These are phyloP conservation scores for Apogon talboti DNA, from an alignment of 2,797 vertebrate species.

Conservation along the genomic window DNA sequence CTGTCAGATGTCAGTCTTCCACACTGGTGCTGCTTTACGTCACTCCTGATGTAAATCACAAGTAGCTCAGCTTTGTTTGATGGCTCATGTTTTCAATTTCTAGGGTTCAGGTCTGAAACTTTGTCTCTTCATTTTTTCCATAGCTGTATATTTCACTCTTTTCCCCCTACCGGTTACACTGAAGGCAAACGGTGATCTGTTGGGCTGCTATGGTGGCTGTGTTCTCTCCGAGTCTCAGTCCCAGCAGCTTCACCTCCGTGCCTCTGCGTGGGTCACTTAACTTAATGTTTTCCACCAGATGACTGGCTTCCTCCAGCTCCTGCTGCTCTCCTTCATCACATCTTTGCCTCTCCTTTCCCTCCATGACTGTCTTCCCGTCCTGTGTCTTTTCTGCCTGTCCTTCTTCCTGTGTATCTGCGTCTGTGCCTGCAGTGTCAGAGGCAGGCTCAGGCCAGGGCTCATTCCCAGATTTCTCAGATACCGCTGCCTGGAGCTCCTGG, in stretches of 20 bases:
- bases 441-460: background rate
- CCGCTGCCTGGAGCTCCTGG: conserved; percentile 82
- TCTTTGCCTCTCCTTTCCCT: conserved; percentile 32
- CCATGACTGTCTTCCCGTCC: conserved; percentile 19
- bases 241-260: conserved; percentile 85
- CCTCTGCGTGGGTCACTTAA: conserved; percentile 81
- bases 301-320: conserved; percentile 48
- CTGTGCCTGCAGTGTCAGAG: conserved; percentile 6
- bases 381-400: conserved; percentile 20
- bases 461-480: conserved; percentile 59
- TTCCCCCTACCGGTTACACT: conserved; percentile 81
- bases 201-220: conserved; percentile 80
- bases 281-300: conserved; percentile 81
- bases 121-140: too few relatives aligned
- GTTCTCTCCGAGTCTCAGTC: conserved; percentile 83
- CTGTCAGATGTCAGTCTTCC: too few relatives aligned
- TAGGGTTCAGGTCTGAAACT: too few relatives aligned
- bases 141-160: background rate
- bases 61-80: too few relatives aligned
- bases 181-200: conserved; percentile 83
- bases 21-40: too few relatives aligned
- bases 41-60: too few relatives aligned
- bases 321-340: conserved; percentile 48
- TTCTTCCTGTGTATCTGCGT: conserved; percentile 5
- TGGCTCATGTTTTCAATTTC: too few relatives aligned